Evolutionary conservation across 1,140 invertebrate genomes (phyloP), one percentile per base, ranked within the genome.

Genomic region (Heliconius hermathena): DNA sequence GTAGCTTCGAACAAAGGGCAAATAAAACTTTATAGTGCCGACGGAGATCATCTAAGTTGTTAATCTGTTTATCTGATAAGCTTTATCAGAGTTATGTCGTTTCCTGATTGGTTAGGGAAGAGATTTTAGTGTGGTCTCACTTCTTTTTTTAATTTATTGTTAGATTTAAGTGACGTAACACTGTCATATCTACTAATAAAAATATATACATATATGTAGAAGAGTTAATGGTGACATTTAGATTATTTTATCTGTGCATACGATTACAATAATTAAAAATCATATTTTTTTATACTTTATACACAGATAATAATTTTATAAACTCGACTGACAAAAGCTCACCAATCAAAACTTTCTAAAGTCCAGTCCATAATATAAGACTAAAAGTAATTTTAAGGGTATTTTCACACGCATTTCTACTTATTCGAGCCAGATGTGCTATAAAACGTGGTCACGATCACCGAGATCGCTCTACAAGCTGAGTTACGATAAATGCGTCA

Each of bases 381-480:
- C 60, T 11, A n/a, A 16, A 72, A 38, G 33, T 72, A 72, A 41
- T 38, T 38, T 20, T 66, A 66, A 73, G 46, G 72, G 3, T 49
- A 52, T 49, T 73, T 49, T 73, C 72, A 73, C 72, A 73, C 72
- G 38, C 72, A 38, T 46, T 46, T 49, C 72, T 49, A 73, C 49
- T 73, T 72, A 76, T 76, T 60, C 26, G n/a, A 41, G 49, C 49
- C 78, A 52, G 74, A 81, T 72, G 71, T 72, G 71, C 77, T 79
- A 79, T 80, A 77, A 86, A 82, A 80, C 80, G 66, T 76, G 79
- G 82, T 83, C 82, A 87, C 82, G 84, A 84, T 80, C 76, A 36
- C 60, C 33, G 74, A 20, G 54, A 57, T 75, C n/a, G 72, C 72
- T 71, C 54, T 33, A 57, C 38, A 41, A 77, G 41, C 71, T 74